Evolutionary conservation across 2,797 vertebrate genomes (phyloP).

Genomic region (Sebastes taczanowskii): DNA sequence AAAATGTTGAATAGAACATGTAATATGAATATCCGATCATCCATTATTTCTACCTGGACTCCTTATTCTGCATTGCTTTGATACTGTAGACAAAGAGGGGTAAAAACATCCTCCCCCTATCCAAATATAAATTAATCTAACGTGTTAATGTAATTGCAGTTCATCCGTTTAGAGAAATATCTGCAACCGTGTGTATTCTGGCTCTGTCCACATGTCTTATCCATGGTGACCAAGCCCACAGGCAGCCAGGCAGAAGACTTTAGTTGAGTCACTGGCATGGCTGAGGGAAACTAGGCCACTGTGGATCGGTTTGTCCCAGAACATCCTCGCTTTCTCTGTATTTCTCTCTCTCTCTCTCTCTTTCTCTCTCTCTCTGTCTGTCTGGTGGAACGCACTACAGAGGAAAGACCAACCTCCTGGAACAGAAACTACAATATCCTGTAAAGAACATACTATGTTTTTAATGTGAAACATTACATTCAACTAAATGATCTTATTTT

Average conservation of each 20-base stretch:
- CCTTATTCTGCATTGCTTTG: background rate
- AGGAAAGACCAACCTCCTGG: constrained; percentile 22
- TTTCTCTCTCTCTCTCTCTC: background rate
- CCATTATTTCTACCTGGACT: background rate
- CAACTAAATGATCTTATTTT: background rate
- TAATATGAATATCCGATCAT: background rate
- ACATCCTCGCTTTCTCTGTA: constrained; percentile 51
- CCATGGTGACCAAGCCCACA: constrained; percentile 60
- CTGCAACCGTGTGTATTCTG: constrained; percentile 42
- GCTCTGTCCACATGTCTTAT: constrained; percentile 57
- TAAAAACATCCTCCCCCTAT: background rate
- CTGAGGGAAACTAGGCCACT: constrained; percentile 76
- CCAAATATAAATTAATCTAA: constrained; percentile 10
- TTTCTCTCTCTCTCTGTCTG: background rate
- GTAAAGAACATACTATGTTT: background rate
- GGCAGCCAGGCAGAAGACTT: constrained; percentile 76
- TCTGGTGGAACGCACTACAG: constrained; percentile 16
- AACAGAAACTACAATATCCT: constrained; percentile 23
- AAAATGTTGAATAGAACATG: background rate
- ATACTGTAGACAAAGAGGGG: background rate
- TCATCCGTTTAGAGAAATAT: constrained; percentile 40
- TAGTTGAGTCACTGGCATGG: constrained; percentile 74
- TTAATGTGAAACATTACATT: background rate
- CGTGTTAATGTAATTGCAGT: constrained; percentile 45
- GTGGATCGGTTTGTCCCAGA: constrained; percentile 71